Conservation (phyloP, 2,888 invertebrate species). For the Nineta flava region DNA sequence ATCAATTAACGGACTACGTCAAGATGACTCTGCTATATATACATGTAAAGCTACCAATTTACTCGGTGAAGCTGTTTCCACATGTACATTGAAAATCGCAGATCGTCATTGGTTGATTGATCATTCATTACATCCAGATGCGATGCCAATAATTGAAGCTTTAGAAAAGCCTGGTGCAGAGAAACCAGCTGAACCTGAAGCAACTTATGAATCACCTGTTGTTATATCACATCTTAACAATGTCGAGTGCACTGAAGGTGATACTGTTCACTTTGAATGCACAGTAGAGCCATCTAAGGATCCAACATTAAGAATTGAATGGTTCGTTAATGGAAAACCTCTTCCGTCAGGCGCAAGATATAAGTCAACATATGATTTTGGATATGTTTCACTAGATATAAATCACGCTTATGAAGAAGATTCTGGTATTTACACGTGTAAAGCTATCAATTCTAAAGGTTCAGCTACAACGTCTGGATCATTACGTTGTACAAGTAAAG, state of each 20-base stretch:
- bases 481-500: constrained; percentile 65
- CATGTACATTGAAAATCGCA: constrained; percentile 75
- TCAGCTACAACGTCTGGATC: constrained; percentile 83
- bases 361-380: constrained; percentile 89
- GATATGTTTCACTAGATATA: constrained; percentile 83
- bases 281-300: constrained; percentile 85
- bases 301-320: constrained; percentile 80
- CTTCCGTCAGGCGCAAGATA: constrained; percentile 78
- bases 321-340: constrained; percentile 88
- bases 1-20: constrained; percentile 71
- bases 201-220: constrained; percentile 68
- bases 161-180: constrained; percentile 63
- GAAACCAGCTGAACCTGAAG: constrained; percentile 54
- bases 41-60: constrained; percentile 89
- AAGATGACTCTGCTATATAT: constrained; percentile 89
- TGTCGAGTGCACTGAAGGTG: constrained; percentile 74
- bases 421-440: constrained; percentile 81
- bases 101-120: constrained; percentile 78
- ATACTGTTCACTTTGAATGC: constrained; percentile 80
- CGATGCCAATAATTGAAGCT: constrained; percentile 68
- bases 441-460: constrained; percentile 77
- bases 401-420: constrained; percentile 79
- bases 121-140: constrained; percentile 78
- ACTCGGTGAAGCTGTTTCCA: constrained; percentile 87
- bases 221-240: constrained; percentile 86